Conservation (phyloP, 2,797 vertebrate genomes). For the Decapterus maruadsi region DNA sequence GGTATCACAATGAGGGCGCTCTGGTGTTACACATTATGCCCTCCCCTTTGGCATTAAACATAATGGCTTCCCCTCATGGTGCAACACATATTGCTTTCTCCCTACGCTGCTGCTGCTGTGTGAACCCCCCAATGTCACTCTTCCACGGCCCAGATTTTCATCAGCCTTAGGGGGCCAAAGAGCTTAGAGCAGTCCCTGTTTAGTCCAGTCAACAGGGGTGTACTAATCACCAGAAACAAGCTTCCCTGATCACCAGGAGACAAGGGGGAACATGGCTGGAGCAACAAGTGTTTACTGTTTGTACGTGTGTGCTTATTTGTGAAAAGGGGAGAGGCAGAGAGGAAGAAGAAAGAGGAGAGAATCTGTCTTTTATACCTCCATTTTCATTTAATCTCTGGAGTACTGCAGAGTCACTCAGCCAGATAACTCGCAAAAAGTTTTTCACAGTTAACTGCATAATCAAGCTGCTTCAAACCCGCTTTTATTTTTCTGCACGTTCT, state of each 20-base stretch:
- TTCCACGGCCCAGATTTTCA: constrained; percentile 62
- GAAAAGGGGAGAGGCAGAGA: neutral
- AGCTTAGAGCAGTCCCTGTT: constrained; percentile 64
- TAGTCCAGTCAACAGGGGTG: constrained; percentile 68
- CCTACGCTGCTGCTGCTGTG: constrained; percentile 42
- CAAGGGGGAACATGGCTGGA: constrained; percentile 34
- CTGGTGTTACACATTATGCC: constrained; percentile 56
- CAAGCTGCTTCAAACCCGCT: constrained; percentile 31
- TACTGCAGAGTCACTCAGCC: constrained; percentile 39
- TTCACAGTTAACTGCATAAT: constrained; percentile 43
- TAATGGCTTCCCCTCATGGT: constrained; percentile 47
- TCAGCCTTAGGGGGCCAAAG: constrained; percentile 53
- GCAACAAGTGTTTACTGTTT: constrained; percentile 38
- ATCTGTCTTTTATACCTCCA: constrained; percentile 19
- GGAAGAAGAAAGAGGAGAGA: neutral
- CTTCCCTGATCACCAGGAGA: constrained; percentile 68
- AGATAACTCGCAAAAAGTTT: constrained; percentile 34
- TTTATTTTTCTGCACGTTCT: constrained; percentile 35
- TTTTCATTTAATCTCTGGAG: constrained; percentile 38
- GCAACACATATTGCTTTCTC: constrained; percentile 54
- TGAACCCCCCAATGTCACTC: constrained; percentile 51
- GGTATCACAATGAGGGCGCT: constrained; percentile 54
- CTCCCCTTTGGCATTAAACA: constrained; percentile 51
- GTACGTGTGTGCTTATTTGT: constrained; percentile 9
- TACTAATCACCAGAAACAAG: constrained; percentile 74